Evolutionary conservation across 1,140 invertebrate genomes (phyloP).

Genomic region (Drosophila dunni): DNA sequence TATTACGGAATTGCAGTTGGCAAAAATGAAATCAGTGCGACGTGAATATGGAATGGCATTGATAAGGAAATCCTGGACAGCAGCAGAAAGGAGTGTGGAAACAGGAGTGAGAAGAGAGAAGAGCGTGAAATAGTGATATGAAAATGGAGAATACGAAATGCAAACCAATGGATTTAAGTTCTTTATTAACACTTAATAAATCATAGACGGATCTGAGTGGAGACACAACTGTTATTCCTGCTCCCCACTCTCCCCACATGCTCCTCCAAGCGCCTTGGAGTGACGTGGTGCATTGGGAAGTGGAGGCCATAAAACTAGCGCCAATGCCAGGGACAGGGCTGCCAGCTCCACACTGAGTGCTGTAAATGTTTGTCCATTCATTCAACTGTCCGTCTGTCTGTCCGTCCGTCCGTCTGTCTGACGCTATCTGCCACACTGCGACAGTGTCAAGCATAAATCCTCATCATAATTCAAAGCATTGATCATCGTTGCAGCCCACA

Average conservation of each 20-base stretch:
- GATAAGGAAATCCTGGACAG: conserved; percentile 77
- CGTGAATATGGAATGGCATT: conserved; percentile 79
- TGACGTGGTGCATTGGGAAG: conserved; percentile 56
- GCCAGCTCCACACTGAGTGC: conserved; percentile 22
- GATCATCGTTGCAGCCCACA: conserved; percentile 67
- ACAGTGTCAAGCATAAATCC: conserved; percentile 84
- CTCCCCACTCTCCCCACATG: neutral
- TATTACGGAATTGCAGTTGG: conserved; percentile 79
- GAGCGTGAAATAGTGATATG: conserved; percentile 1
- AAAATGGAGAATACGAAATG: conserved; percentile 64
- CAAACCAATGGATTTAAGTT: conserved; percentile 84
- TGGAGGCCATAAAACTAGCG: conserved; percentile 77
- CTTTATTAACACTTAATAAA: conserved; percentile 85
- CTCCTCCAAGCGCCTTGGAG: conserved; percentile 7
- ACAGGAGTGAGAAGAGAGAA: conserved; percentile 23
- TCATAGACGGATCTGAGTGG: conserved; percentile 53
- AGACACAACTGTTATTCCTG: conserved; percentile 1
- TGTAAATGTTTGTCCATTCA: conserved; percentile 73
- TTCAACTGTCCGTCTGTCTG: conserved; percentile 32
- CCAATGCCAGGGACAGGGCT: conserved; percentile 34
- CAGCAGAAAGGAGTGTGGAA: conserved; percentile 12
- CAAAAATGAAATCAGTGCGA: conserved; percentile 72
- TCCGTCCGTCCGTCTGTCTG: conserved; percentile 52
- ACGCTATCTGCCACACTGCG: conserved; percentile 78
- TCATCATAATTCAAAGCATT: conserved; percentile 85